These are phyloP conservation scores for cattle (Bos taurus) DNA, from an alignment of 2,113 vertebrate species.

Conservation along the genomic window DNA sequence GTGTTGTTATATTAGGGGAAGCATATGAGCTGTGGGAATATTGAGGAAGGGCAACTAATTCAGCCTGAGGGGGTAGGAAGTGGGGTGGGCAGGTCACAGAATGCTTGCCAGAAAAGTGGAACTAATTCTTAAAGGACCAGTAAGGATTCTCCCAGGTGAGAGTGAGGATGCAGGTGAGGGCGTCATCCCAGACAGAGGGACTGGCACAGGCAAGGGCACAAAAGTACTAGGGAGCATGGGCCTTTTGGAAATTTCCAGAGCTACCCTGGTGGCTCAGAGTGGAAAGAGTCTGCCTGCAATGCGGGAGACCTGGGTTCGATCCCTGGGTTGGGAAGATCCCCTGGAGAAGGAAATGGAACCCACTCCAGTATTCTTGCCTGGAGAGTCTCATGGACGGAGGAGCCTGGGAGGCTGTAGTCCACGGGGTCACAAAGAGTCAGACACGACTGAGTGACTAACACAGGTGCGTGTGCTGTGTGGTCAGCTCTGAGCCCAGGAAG, in stretches of 20 bases:
- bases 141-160: not conserved
- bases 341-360: not conserved
- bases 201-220: not conserved
- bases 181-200: not conserved
- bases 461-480: not conserved
- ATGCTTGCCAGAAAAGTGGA: not conserved
- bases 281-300: not conserved
- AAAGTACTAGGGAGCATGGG: not conserved
- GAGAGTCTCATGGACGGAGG: not conserved
- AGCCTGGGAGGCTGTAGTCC: not conserved
- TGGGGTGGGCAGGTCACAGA: not conserved
- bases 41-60: not conserved
- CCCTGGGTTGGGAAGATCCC: not conserved
- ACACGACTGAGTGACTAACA: not conserved
- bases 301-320: rapidly evolving
- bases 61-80: not conserved
- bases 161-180: not conserved
- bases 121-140: not conserved
- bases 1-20: not conserved
- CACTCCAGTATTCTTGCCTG: not conserved
- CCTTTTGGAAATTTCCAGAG: not conserved
- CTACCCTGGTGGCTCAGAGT: not conserved
- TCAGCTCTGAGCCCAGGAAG: not conserved
- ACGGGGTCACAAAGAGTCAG: not conserved
- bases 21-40: not conserved